Evolutionary conservation across 92 coral and sea anemone genomes (phyloP), one percentile per base, ranked within the genome.

Genomic region (Porites divaricata): DNA sequence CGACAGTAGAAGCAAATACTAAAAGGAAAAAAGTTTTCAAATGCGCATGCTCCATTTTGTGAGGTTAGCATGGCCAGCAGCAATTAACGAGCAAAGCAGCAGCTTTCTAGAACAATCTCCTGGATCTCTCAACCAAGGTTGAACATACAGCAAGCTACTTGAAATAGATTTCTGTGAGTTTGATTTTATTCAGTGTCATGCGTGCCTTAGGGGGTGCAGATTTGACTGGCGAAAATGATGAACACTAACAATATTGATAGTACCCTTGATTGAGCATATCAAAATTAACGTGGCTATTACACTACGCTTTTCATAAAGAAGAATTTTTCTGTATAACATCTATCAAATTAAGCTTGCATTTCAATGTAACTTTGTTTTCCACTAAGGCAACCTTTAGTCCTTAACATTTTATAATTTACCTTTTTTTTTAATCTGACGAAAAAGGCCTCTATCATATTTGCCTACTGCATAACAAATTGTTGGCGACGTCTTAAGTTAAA

Each of bases 231-330:
- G 16, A 52, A 54, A 28, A 54, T 1, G 5, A 13, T 53, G 23
- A 53, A n/a, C 51, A 57, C 45, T 35, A 0, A 35, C 76, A 80
- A 80, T 69, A 80, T 80, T 13, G 41, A 69, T 52, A 12, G 74
- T 68, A 4, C 85, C 56, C 67, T 52, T 35, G 76, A 49, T 52
- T 35, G 76, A 49, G 67, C 65, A 67, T 28, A 80, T 26, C 56
- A 68, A 68, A 80, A 65, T 63, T 26, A 48, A 26, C 10, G 50
- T 26, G 20, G 54, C 45, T 16, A 54, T 69, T 69, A 9, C 13
- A 56, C 67, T 21, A 8, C 24, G 28, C 15, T 52, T 15, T 28
- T 45, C 23, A 35, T 23, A 61, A 28, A 74, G 52, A 74, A 21
- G 48, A 23, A 51, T 10, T 2, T 9, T 23, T 67, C 58, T 53